A percentile compares a stretch with the other conserved stretches of the same genome.
Evolutionary conservation across 2,113 vertebrate genomes (phyloP).

Genomic region (Tychaedon coryphoeus): DNA sequence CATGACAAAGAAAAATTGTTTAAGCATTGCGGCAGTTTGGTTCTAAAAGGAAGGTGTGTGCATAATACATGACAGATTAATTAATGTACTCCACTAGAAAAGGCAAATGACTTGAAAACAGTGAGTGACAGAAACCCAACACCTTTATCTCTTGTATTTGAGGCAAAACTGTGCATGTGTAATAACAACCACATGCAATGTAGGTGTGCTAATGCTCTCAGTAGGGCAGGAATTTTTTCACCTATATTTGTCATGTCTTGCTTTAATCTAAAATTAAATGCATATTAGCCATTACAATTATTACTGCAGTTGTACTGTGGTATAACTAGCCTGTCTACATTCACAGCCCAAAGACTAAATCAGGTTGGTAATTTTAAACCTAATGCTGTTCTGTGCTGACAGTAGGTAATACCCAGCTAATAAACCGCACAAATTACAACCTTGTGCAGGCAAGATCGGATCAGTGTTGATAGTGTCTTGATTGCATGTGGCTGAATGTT

Average conservation of each 20-base stretch:
- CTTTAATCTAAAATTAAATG: not conserved
- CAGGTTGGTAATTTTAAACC: not conserved
- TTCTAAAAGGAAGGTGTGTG: not conserved
- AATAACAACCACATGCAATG: not conserved
- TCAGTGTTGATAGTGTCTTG: not conserved
- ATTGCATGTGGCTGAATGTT: not conserved
- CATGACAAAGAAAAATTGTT: not conserved
- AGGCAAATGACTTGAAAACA: not conserved
- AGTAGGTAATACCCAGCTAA: not conserved
- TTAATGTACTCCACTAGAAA: not conserved
- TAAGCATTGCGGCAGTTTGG: not conserved
- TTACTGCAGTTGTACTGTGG: not conserved
- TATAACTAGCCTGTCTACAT: not conserved
- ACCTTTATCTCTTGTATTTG: not conserved
- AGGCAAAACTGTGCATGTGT: not conserved
- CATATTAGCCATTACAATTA: not conserved
- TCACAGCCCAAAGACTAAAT: not conserved
- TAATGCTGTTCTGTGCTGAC: not conserved
- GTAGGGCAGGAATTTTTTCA: not conserved
- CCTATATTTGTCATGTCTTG: rapidly evolving
- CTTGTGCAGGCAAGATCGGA: not conserved
- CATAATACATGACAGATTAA: not conserved
- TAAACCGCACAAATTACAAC: not conserved
- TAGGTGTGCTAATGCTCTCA: not conserved
- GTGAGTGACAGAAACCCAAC: not conserved